Evolutionary conservation across 1,140 invertebrate genomes (phyloP).

Genomic region (Bombus sylvicola): DNA sequence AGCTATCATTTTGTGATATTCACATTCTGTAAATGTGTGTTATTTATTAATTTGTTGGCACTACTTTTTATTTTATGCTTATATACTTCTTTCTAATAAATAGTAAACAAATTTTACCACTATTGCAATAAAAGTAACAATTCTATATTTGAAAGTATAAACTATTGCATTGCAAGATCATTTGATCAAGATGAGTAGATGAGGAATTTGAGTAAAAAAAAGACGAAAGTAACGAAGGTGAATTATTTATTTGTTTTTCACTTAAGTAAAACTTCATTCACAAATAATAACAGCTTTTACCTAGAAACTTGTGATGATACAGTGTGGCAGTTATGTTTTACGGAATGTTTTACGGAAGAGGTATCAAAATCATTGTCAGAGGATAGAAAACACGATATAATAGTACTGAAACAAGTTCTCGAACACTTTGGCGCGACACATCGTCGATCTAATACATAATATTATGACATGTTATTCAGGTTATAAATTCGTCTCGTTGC

Average conservation of each 20-base stretch:
- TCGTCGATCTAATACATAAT: slow-evolving; percentile 76
- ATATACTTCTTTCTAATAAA: slow-evolving; percentile 37
- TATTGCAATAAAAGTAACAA: not conserved
- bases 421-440: slow-evolving; percentile 68
- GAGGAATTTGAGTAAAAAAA: not conserved
- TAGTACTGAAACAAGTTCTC: slow-evolving; percentile 69
- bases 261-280: slow-evolving; percentile 77
- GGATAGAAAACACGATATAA: slow-evolving; percentile 78
- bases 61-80: slow-evolving; percentile 37
- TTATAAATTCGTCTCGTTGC: slow-evolving; percentile 73
- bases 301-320: slow-evolving; percentile 74
- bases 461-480: slow-evolving; percentile 76
- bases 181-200: not conserved
- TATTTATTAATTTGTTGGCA: slow-evolving; percentile 40
- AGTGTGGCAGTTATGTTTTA: slow-evolving; percentile 61
- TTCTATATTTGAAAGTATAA: not conserved
- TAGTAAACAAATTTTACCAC: not conserved
- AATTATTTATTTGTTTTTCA: slow-evolving; percentile 79
- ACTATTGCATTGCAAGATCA: not conserved
- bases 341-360: slow-evolving; percentile 67
- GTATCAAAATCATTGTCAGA: slow-evolving; percentile 79
- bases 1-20: slow-evolving; percentile 21
- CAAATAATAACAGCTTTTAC: slow-evolving; percentile 79
- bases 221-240: slow-evolving; percentile 72
- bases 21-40: not conserved